Conservation (phyloP, 1,140 invertebrate genomes). For the Aculops lycopersici region DNA sequence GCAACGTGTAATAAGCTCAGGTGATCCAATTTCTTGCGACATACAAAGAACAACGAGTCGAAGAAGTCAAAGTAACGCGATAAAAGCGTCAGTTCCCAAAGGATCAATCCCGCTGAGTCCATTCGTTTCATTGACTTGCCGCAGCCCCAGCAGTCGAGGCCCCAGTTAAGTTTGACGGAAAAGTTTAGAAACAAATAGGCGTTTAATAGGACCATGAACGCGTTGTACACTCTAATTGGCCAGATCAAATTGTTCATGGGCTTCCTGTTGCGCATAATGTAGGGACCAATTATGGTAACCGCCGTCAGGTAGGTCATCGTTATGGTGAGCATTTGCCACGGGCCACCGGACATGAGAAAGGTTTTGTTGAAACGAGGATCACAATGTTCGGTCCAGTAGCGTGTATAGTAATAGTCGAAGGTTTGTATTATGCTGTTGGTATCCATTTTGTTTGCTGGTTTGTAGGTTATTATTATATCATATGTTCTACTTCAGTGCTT, state of each 20-base stretch:
- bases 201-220: background rate
- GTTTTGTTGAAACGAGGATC: conserved; percentile 1
- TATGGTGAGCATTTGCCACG: conserved; percentile 4
- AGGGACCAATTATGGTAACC: conserved; percentile 8
- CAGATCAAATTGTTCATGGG: conserved; percentile 4
- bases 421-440: too few species aligned
- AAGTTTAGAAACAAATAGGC: background rate
- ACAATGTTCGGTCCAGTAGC: conserved; percentile 4
- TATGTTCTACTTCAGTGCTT: too few species aligned
- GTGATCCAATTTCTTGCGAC: conserved; percentile 63
- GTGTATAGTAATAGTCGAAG: too few species aligned
- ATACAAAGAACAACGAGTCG: conserved; percentile 32
- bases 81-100: background rate
- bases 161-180: background rate
- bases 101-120: background rate
- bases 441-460: too few species aligned
- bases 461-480: too few species aligned
- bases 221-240: background rate
- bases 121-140: background rate
- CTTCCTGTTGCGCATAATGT: conserved; percentile 9
- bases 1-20: conserved; percentile 69
- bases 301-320: conserved; percentile 4
- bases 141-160: background rate
- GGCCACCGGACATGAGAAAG: conserved; percentile 6
- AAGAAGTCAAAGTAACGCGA: conserved; percentile 1